These are phyloP conservation scores for Lamellibrachia luymesi DNA, from an alignment of 1,140 invertebrate species.

Conservation along the genomic window DNA sequence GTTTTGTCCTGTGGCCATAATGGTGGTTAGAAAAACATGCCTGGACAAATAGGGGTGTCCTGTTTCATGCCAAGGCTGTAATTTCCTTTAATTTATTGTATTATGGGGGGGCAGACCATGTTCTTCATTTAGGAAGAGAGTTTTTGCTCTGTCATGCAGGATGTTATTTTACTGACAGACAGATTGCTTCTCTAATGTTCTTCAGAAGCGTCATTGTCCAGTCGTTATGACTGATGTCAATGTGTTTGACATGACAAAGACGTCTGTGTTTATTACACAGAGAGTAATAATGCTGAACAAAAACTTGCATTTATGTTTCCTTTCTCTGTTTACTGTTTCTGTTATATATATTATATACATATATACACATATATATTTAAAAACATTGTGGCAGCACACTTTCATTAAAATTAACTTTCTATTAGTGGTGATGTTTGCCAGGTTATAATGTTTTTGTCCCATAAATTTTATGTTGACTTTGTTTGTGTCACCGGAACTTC, in stretches of 20 bases:
- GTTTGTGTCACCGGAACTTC: not conserved
- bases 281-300: not conserved
- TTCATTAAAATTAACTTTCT: not conserved
- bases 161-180: not conserved
- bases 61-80: not conserved
- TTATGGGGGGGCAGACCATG: not conserved
- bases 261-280: not conserved
- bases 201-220: not conserved
- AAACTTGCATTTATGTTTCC: not conserved
- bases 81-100: not conserved
- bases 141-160: not conserved
- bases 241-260: not conserved
- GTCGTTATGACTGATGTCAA: not conserved
- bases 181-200: not conserved
- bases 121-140: not conserved
- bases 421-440: not conserved
- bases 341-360: too few species aligned
- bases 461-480: not conserved
- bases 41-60: not conserved
- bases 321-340: not conserved
- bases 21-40: not conserved
- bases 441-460: not conserved
- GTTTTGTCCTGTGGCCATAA: not conserved
- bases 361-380: not conserved
- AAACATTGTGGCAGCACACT: not conserved